Base-by-base conservation (phyloP, 2,888 invertebrate genomes). In the Temnothorax rugatulus region DNA sequence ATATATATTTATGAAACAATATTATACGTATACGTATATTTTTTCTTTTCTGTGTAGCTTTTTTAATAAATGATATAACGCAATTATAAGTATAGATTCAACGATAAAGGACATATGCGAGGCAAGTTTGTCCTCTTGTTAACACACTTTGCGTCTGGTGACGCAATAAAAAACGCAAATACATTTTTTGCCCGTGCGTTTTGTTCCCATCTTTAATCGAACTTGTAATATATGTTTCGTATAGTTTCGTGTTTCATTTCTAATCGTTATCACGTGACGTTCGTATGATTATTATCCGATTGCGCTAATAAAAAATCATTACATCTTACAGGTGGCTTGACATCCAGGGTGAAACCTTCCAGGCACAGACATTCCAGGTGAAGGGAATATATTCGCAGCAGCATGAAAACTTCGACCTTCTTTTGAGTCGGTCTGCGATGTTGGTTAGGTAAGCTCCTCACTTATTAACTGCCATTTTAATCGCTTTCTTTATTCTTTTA, bases 381-480 rank as follows among this genome's bases (percentile, higher is more conserved):
- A 91, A 93, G 91, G 91, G 92, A 91, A 90, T 89, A 85, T 84
- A 91, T 89, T 93, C 92, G 93, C n/a, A n/a, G n/a, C n/a, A n/a
- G n/a, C n/a, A n/a, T n/a, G n/a, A n/a, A n/a, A n/a, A n/a, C n/a
- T n/a, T n/a, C n/a, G n/a, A n/a, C n/a, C n/a, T n/a, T n/a, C n/a
- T n/a, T n/a, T n/a, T n/a, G n/a, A n/a, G n/a, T 92, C 88, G 91
- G 82, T 89, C 91, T 93, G 94, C 94, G 92, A 95, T 95, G 94
- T 94, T 94, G 92, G 94, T 93, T 93, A 95, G 94, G 94, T 94
- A 92, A 93, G 84, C 77, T 64, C 13, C 11, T 38, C 7, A 34
- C 4, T 21, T 47, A 15, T 44, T 50, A 21, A 18, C 44, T 18
- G 44, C 21, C 13, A 1, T 25, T 15, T 9, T 13, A 15, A 59